Evolutionary conservation across 2,888 invertebrate species (phyloP).

Genomic region (Megamerina dolium): DNA sequence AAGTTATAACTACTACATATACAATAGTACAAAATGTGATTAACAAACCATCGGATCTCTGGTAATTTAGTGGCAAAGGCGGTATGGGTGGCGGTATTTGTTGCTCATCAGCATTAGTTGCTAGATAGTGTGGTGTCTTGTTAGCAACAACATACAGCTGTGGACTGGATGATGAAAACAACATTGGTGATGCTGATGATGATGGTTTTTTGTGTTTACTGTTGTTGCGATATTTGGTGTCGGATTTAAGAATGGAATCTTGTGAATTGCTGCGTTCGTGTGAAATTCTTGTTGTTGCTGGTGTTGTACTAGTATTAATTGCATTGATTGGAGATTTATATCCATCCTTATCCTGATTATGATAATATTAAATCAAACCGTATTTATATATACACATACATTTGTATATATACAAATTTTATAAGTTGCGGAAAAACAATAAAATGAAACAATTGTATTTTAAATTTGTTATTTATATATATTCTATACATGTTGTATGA

Average conservation of each 20-base stretch:
- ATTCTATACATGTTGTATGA: slow-evolving; percentile 7
- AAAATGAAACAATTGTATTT: no score
- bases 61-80: slow-evolving; percentile 60
- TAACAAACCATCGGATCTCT: slow-evolving; percentile 50
- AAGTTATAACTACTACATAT: not conserved
- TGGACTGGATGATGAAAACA: slow-evolving; percentile 46
- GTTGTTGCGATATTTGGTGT: slow-evolving; percentile 9
- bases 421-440: no score
- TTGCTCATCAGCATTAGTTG: slow-evolving; percentile 44
- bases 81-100: slow-evolving; percentile 63
- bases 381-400: slow-evolving; percentile 4
- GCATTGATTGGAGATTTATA: slow-evolving; percentile 13
- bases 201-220: slow-evolving; percentile 26
- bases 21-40: slow-evolving; percentile 13
- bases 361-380: not conserved
- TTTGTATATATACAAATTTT: no score
- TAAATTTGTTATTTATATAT: not conserved
- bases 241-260: slow-evolving; percentile 25
- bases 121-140: slow-evolving; percentile 17
- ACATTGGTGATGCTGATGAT: slow-evolving; percentile 27
- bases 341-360: slow-evolving; percentile 37
- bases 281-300: slow-evolving; percentile 19
- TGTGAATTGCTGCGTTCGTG: slow-evolving; percentile 38
- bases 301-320: slow-evolving; percentile 23
- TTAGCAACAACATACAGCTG: slow-evolving; percentile 38